Evolutionary conservation across 2,113 vertebrate species (phyloP).

Genomic region (Ursus arctos): DNA sequence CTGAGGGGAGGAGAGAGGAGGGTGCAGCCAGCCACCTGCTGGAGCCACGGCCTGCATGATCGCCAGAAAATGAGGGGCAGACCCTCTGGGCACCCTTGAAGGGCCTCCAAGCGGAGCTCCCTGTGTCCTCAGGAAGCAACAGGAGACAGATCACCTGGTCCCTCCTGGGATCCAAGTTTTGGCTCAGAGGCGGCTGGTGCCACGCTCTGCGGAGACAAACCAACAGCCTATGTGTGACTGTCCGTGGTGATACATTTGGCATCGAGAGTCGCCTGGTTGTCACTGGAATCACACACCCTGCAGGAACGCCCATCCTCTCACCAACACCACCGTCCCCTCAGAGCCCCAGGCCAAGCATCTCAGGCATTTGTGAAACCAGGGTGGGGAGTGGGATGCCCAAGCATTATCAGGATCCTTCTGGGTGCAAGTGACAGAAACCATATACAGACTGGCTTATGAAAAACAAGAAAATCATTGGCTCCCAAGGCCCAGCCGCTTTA

Average conservation of each 20-base stretch:
- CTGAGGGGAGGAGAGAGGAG: accelerated
- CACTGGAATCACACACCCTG: background rate
- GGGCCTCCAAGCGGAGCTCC: background rate
- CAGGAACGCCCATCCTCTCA: accelerated
- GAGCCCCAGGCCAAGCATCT: background rate
- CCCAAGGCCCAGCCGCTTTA: accelerated
- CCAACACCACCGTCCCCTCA: accelerated
- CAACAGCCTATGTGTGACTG: background rate
- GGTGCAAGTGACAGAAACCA: background rate
- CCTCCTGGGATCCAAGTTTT: background rate
- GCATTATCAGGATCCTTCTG: accelerated
- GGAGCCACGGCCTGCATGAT: accelerated
- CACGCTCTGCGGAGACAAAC: background rate
- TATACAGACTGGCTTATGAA: background rate
- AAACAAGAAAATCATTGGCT: background rate
- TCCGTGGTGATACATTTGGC: background rate
- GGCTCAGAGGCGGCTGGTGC: background rate
- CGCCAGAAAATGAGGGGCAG: background rate
- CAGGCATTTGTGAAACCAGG: too few relatives aligned
- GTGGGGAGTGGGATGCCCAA: background rate
- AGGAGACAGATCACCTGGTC: background rate
- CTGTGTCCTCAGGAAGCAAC: background rate
- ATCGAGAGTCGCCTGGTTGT: accelerated
- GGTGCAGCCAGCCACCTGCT: too few relatives aligned
- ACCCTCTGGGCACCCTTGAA: background rate